Percentiles rank a stretch among this genome's conserved stretches.
phyloP scores from a whole-genome alignment of 1,140 invertebrate species.

The Habropoda laboriosa region DNA sequence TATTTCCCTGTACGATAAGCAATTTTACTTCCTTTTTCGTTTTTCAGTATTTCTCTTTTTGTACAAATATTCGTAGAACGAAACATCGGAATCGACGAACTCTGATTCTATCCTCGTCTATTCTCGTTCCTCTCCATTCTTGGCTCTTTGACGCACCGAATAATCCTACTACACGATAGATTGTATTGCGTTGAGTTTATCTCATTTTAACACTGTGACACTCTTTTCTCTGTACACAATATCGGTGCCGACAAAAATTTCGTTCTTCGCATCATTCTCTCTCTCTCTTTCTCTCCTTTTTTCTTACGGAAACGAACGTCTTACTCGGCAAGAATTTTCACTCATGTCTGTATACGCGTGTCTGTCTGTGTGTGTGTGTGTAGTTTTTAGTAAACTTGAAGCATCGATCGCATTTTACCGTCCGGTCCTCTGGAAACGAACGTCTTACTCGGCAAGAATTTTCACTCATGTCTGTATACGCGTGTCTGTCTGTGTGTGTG shows the following conservation, averaged over 20 bases:
- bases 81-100: neutral
- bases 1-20: neutral
- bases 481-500: no score
- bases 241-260: neutral
- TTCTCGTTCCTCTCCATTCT: constrained; percentile 48
- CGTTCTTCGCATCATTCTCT: neutral
- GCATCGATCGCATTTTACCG: constrained; percentile 1
- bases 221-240: neutral
- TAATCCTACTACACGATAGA: constrained; percentile 57
- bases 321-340: constrained; percentile 29
- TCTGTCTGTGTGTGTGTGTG: no score
- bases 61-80: neutral
- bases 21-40: no score
- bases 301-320: constrained; percentile 2
- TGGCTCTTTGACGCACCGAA: constrained; percentile 49
- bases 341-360: no score
- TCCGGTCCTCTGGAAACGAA: neutral
- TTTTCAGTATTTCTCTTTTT: neutral
- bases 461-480: no score
- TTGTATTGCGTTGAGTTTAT: constrained; percentile 71
- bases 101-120: constrained; percentile 12
- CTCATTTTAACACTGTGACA: constrained; percentile 58
- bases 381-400: constrained; percentile 8
- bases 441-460: constrained; percentile 31
- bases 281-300: no score